phyloP scores from a whole-genome alignment of 2,888 invertebrate species.

The Periphyllus acericola region DNA sequence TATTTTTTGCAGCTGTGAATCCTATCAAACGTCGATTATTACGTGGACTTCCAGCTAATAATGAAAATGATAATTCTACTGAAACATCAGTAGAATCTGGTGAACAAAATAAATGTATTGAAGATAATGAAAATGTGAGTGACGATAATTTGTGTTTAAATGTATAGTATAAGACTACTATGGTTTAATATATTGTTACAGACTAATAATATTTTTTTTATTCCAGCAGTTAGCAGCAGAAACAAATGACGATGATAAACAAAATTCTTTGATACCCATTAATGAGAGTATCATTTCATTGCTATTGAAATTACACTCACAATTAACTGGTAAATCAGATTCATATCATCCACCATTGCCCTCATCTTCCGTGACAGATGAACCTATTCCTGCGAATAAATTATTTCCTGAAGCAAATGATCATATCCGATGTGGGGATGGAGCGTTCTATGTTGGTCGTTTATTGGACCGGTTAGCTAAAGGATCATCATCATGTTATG shows the following conservation, averaged over 20 bases:
- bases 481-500: constrained; percentile 6
- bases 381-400: neutral
- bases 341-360: constrained; percentile 73
- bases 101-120: neutral
- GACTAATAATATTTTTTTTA: neutral
- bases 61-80: neutral
- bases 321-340: constrained; percentile 84
- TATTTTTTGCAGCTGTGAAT: constrained; percentile 3
- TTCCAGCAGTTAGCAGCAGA: neutral
- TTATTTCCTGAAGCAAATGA: neutral
- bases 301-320: constrained; percentile 88
- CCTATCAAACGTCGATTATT: constrained; percentile 38
- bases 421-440: constrained; percentile 78
- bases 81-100: neutral
- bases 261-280: constrained; percentile 66
- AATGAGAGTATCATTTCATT: constrained; percentile 92
- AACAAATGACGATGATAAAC: neutral
- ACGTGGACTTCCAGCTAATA: neutral
- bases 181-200: neutral
- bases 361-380: neutral
- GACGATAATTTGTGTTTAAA: neutral
- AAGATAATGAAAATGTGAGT: constrained; percentile 6
- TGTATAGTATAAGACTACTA: neutral
- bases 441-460: constrained; percentile 85
- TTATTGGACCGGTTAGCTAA: constrained; percentile 77